phyloP scores from a whole-genome alignment of 1,140 invertebrate genomes.

The Heliothis subflexa region DNA sequence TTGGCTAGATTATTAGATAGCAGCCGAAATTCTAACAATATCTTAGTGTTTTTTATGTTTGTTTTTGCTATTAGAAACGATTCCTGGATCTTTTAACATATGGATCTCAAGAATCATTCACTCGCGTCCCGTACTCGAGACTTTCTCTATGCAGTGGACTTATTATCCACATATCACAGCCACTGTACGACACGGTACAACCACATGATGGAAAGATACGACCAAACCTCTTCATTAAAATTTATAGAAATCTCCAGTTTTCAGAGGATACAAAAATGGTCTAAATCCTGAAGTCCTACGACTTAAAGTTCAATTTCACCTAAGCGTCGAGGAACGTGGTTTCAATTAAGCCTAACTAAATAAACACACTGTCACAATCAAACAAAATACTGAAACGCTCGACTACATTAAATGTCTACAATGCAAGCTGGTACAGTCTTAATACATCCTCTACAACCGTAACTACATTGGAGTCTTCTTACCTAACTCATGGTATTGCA shows the following conservation, averaged over 20 bases:
- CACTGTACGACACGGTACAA: conserved; percentile 66
- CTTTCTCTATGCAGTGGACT: conserved; percentile 42
- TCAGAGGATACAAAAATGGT: conserved; percentile 4
- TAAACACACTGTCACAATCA: conserved; percentile 53
- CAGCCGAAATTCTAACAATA: neutral
- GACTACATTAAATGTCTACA: conserved; percentile 47
- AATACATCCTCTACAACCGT: conserved; percentile 6
- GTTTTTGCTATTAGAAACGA: conserved; percentile 3
- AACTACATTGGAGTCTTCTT: conserved; percentile 11
- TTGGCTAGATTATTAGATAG: too few species aligned
- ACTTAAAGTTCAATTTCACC: conserved; percentile 26
- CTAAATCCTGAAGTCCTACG: conserved; percentile 10
- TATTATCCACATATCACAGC: conserved; percentile 64
- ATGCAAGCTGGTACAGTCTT: conserved; percentile 30
- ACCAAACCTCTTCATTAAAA: conserved; percentile 24
- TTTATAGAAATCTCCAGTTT: conserved; percentile 3
- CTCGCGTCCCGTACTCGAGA: conserved; percentile 46
- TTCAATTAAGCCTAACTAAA: conserved; percentile 51
- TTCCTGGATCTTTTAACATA: conserved; percentile 71
- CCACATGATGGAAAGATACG: conserved; percentile 25
- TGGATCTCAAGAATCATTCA: conserved; percentile 59
- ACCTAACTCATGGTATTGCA: neutral
- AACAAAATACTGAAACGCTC: conserved; percentile 67
- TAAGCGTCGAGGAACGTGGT: conserved; percentile 36
- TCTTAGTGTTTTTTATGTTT: neutral